Evolutionary conservation across 2,797 vertebrate species (phyloP).

Genomic region (Babyrousa celebensis): DNA sequence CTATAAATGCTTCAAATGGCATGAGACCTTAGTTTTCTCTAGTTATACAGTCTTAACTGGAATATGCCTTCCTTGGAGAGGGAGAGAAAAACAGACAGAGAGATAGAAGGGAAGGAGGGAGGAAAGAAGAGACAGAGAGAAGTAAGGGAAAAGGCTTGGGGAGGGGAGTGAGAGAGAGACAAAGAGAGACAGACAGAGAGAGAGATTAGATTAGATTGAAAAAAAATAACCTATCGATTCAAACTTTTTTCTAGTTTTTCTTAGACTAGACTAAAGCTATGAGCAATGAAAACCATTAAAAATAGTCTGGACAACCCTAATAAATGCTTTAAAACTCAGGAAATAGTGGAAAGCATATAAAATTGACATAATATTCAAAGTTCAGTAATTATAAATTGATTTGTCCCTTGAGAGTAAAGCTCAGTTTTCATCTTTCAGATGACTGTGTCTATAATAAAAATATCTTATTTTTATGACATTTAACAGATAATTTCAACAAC

Average conservation of each 20-base stretch:
- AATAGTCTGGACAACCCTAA: neutral
- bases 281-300: conserved; percentile 50
- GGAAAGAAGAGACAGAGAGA: neutral
- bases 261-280: neutral
- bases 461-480: neutral
- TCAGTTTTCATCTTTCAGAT: neutral
- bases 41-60: neutral
- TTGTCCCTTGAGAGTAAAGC: neutral
- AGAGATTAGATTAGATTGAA: neutral
- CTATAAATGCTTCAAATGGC: accelerated
- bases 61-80: neutral
- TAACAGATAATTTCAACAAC: neutral
- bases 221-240: neutral
- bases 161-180: neutral
- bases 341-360: neutral
- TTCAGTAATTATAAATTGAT: neutral
- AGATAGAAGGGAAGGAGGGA: neutral
- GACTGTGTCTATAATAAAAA: neutral
- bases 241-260: neutral
- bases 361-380: conserved; percentile 38
- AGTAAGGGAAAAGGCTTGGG: neutral
- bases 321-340: neutral
- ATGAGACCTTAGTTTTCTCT: neutral
- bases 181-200: neutral
- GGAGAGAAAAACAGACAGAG: neutral